Evolutionary conservation across 2,113 vertebrate species (phyloP).

Genomic region (Sceloporus tristichus): DNA sequence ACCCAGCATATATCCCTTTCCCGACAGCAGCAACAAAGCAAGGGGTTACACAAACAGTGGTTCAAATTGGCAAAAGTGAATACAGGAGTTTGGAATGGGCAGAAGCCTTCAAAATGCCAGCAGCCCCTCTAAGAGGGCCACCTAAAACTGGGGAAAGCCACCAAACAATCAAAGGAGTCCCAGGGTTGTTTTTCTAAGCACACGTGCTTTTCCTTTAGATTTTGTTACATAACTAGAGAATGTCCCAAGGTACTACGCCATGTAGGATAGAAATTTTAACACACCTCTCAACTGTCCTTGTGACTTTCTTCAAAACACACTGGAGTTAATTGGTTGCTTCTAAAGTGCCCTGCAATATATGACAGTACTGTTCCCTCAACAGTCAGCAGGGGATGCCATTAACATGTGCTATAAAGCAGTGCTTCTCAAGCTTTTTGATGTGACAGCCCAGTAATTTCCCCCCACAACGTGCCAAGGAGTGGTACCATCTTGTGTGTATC

Average conservation of each 20-base stretch:
- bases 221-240: too few relatives aligned
- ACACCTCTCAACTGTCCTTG: background rate
- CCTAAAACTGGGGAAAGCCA: background rate
- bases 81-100: background rate
- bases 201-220: too few relatives aligned
- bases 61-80: background rate
- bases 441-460: too few relatives aligned
- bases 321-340: background rate
- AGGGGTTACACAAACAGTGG: background rate
- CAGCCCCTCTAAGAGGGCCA: background rate
- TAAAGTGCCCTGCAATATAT: background rate
- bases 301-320: background rate
- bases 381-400: background rate
- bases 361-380: too few relatives aligned
- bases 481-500: too few relatives aligned
- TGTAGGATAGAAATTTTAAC: background rate
- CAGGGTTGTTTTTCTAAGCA: background rate
- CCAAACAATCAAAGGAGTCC: background rate
- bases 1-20: background rate
- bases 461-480: too few relatives aligned
- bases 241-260: too few relatives aligned
- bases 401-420: background rate
- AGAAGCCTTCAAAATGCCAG: background rate
- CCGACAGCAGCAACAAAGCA: background rate
- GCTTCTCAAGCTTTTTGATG: background rate